Evolutionary conservation across 2,797 vertebrate species (phyloP).

Genomic region (Arrhamphus sclerolepis): DNA sequence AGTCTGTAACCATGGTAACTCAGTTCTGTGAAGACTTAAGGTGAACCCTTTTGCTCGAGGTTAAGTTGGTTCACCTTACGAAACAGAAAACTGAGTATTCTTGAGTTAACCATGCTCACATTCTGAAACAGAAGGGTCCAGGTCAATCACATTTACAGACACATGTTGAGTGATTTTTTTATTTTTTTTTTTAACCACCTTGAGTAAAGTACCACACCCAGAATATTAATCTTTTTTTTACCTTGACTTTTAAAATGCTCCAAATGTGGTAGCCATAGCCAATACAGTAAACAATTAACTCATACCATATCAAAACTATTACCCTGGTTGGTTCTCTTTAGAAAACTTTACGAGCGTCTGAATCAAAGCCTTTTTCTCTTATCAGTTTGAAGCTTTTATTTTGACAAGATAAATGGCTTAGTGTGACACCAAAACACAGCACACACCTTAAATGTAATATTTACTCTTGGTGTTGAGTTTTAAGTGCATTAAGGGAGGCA

Average conservation of each 20-base stretch:
- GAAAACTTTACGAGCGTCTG: background rate
- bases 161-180: background rate
- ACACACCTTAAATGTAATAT: constrained; percentile 76
- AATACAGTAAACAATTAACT: background rate
- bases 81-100: no score
- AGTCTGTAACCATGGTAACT: no score
- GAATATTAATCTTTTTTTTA: background rate
- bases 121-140: no score
- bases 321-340: background rate
- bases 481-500: background rate
- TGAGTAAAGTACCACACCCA: constrained; percentile 17
- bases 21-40: no score
- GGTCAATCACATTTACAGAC: no score
- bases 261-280: background rate
- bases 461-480: constrained; percentile 67
- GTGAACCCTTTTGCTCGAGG: no score
- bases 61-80: no score
- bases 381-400: background rate
- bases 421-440: constrained; percentile 3
- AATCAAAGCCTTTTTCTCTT: background rate
- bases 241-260: background rate
- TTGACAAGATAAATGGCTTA: constrained; percentile 1
- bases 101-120: no score
- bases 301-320: background rate
- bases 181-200: constrained; percentile 1